Base-by-base conservation (phyloP, 2,797 vertebrate species). In the Petrocephalus sullivani region DNA sequence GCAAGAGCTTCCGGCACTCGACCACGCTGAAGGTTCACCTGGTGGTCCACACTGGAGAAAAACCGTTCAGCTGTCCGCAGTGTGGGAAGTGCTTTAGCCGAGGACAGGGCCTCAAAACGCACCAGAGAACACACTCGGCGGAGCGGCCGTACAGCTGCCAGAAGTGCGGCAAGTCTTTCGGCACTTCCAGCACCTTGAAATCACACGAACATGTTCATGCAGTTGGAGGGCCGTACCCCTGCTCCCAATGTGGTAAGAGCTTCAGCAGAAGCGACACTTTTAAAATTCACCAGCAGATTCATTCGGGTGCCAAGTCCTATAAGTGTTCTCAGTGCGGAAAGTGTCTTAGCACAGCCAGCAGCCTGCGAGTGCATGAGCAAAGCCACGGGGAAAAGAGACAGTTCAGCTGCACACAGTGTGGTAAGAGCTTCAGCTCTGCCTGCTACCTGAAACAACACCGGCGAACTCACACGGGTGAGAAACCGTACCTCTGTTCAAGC, bases 201-300 rank as follows among this genome's bases (percentile, higher is more conserved):
- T 85, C 81, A 33, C 87, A 88, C 14, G 60, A 88, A 82, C 21
- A 28, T 21, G 56, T 88, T 12, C 87, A 88, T 37, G 21, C 46
- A 12, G 16, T 60, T 2, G 87, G 28, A 16, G 87, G 87, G 12
- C 87, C 87, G 3, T 88, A 88, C 9, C 82, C 51, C 4, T 92
- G 91, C 9, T 16, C 33, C 0, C 88, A 37, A 16, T 91, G 91
- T 41, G 89, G 87, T 12, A 90, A 91, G 89, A 89, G 56, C 49
- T 91, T 91, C 78, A 87, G 49, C 58, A 87, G 88, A n/a, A 84
- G 90, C 7, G 88, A 90, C n/a, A 90, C 85, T 33, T 91, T 90
- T 83, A 90, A 78, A 86, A 88, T 37, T 3, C 92, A 91, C 89
- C 89, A 60, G 28, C 87, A 81, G 49, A 41, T 90, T 56, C 91